Base-by-base conservation (phyloP, 2,113 vertebrate species). In the Dromaius novaehollandiae region DNA sequence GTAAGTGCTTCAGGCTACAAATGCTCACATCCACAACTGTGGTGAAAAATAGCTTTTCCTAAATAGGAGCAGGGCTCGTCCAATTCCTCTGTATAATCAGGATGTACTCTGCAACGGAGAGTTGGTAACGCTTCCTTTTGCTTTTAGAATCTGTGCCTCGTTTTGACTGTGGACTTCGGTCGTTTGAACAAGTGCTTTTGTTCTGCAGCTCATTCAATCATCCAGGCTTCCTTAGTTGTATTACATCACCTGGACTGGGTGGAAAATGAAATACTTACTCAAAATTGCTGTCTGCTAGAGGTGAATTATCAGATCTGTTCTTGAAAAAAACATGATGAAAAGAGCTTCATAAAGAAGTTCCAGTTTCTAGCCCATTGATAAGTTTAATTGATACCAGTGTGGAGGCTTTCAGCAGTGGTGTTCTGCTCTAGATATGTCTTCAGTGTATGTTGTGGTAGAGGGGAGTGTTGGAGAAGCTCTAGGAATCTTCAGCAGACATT, bases 181-280 rank as follows among this genome's bases (percentile, higher is more conserved):
- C 69, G 80, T 95, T 46, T 80, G 65, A 93, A 91, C 64, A 96
- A 92, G 94, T 75, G 64, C 28, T 69, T 91, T 65, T 88, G 50
- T 78, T 65, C 61, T 5, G 6, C 19, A 36, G 40, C 65, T 89
- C 60, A 34, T 81, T 90, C 81, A 55, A 34, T 88, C 71, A 69
- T 11, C 61, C 51, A 22, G 30, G n/a, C 85, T 71, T 91, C 77
- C 81, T 82, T 70, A 68, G 68, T 83, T 89, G 46, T 69, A 17
- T 91, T 88, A 13, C 53, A 73, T 36, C 24, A 55, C 74, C 68
- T 76, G 71, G 9, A 75, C 83, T n/a, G 64, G 61, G 91, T 63
- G 83, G 64, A 73, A 90, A 90, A 90, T 17, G 63, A 60, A 74
- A 48, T 48, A 20, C 77, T 94, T 85, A 61, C 56, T 68, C 44